These are phyloP conservation scores for Acanthoscelides obtectus DNA, from an alignment of 2,888 invertebrate species.

Conservation along the genomic window DNA sequence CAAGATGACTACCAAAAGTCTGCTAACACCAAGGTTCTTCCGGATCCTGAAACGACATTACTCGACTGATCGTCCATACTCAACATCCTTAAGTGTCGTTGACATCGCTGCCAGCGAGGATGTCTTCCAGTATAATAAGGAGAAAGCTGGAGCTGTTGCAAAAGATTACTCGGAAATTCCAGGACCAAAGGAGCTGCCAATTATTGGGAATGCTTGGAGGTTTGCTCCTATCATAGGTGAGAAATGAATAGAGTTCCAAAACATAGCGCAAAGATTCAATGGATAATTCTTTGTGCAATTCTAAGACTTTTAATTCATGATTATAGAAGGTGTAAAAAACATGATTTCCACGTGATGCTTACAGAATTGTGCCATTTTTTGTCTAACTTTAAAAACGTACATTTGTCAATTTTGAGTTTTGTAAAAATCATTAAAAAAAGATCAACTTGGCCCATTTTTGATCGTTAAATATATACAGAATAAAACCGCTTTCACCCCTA, in stretches of 20 bases:
- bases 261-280: too few species aligned
- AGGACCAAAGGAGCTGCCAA: conserved; percentile 67
- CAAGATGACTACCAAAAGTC: background rate
- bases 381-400: too few species aligned
- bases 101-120: conserved; percentile 27
- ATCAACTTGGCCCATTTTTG: too few species aligned
- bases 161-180: conserved; percentile 64
- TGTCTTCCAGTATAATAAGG: conserved; percentile 15
- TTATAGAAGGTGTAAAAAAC: too few species aligned
- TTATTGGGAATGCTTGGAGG: conserved; percentile 77
- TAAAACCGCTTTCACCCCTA: too few species aligned
- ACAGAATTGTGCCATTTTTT: too few species aligned
- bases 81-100: conserved; percentile 35
- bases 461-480: too few species aligned
- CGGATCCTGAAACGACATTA: conserved; percentile 10
- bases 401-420: too few species aligned
- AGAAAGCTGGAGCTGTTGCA: conserved; percentile 21
- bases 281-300: too few species aligned
- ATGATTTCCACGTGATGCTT: too few species aligned
- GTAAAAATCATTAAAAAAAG: too few species aligned
- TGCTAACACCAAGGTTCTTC: background rate
- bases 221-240: conserved; percentile 66
- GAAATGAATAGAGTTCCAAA: conserved; percentile 11
- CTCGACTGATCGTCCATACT: conserved; percentile 34
- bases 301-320: too few species aligned